Evolutionary conservation across 64 coral and sea anemone species (phyloP).

Genomic region (Pachyseris speciosa): DNA sequence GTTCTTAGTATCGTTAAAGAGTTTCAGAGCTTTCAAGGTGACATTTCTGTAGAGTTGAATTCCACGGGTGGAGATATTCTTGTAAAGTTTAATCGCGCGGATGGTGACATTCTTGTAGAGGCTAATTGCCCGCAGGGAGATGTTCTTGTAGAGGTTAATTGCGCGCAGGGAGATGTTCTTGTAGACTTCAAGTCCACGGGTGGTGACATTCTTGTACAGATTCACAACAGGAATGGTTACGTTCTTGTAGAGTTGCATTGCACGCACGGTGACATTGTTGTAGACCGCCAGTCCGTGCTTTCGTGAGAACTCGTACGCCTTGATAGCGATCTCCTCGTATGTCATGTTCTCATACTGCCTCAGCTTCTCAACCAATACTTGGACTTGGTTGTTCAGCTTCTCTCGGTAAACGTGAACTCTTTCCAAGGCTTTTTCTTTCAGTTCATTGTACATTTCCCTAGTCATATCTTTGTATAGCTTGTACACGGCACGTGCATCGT

Average conservation of each 20-base stretch:
- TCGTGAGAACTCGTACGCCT: constrained; percentile 58
- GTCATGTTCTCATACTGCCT: constrained; percentile 86
- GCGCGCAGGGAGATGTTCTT: constrained; percentile 67
- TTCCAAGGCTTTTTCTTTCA: constrained; percentile 44
- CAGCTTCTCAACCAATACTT: constrained; percentile 54
- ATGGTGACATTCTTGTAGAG: constrained; percentile 49
- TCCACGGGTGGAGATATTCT: constrained; percentile 50
- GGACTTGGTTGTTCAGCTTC: constrained; percentile 35
- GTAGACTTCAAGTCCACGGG: constrained; percentile 65
- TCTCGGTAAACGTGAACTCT: background rate
- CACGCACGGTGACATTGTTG: constrained; percentile 74
- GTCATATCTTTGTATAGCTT: constrained; percentile 73
- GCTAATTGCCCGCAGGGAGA: constrained; percentile 49
- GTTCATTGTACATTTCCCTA: constrained; percentile 45
- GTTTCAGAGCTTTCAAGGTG: constrained; percentile 48
- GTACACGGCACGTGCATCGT: constrained; percentile 52
- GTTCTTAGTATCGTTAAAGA: constrained; percentile 60
- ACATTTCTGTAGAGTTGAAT: constrained; percentile 78
- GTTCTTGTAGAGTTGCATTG: constrained; percentile 69
- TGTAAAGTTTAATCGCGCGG: constrained; percentile 6
- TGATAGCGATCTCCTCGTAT: constrained; percentile 74
- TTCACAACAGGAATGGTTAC: constrained; percentile 44
- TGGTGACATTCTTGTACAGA: constrained; percentile 52
- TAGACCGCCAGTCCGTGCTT: constrained; percentile 73
- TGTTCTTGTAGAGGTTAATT: constrained; percentile 67